A percentile compares a stretch with the other conserved stretches of the same genome.
phyloP scores from a whole-genome alignment of 2,888 invertebrate species.

The Hypomecis atomaria region DNA sequence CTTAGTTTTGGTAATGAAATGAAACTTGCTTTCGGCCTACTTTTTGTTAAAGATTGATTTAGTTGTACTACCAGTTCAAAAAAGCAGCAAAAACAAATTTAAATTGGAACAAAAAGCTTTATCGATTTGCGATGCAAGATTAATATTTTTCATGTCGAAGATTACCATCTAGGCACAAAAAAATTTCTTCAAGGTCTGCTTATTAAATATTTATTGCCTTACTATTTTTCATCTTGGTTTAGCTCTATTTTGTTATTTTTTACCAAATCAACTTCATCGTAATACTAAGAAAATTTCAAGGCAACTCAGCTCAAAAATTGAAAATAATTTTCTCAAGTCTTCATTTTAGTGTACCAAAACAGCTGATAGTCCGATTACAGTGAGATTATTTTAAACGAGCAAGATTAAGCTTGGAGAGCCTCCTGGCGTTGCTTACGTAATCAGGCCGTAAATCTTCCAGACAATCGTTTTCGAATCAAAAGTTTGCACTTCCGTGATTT shows the following conservation, averaged over 20 bases:
- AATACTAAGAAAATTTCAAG: not conserved
- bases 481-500: slow-evolving; percentile 45
- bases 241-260: too few relatives aligned
- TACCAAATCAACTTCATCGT: too few relatives aligned
- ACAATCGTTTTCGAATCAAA: slow-evolving; percentile 42
- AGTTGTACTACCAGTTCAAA: too few relatives aligned
- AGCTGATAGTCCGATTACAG: slow-evolving; percentile 8
- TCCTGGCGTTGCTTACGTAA: slow-evolving; percentile 30
- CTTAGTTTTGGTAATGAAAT: not conserved
- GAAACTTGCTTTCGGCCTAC: not conserved
- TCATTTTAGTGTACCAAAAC: not conserved
- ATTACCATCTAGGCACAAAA: too few relatives aligned
- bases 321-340: not conserved
- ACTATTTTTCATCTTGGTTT: too few relatives aligned
- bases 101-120: too few relatives aligned
- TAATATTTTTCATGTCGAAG: too few relatives aligned
- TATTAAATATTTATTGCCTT: too few relatives aligned
- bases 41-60: too few relatives aligned
- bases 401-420: slow-evolving; percentile 8
- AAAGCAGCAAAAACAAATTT: too few relatives aligned
- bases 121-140: too few relatives aligned
- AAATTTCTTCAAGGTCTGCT: too few relatives aligned
- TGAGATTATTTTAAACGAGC: slow-evolving; percentile 14
- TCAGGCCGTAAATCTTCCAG: slow-evolving; percentile 40
- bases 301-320: not conserved